Conservation (phyloP, 2,113 vertebrate species). For the Carassius gibelio region DNA sequence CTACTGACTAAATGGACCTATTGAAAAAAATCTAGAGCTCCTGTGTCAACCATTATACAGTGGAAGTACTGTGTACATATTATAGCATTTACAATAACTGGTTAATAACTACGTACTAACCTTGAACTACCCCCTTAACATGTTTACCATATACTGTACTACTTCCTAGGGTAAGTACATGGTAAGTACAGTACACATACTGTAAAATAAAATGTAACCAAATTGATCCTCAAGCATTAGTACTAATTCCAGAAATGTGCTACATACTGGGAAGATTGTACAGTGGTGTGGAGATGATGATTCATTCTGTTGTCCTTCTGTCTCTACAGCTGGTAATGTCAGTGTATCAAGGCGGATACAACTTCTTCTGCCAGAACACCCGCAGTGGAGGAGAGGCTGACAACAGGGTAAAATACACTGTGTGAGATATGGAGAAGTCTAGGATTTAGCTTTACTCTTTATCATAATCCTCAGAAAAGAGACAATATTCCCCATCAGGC, state of each 20-base stretch:
- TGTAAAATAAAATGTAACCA: too few relatives aligned
- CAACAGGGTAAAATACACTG: slow-evolving; percentile 81
- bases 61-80: too few relatives aligned
- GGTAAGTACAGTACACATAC: too few relatives aligned
- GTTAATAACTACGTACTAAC: too few relatives aligned
- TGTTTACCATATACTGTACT: too few relatives aligned
- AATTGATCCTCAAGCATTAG: too few relatives aligned
- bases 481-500: background rate
- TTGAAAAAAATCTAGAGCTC: too few relatives aligned
- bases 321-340: slow-evolving; percentile 81
- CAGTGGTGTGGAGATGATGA: background rate
- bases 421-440: background rate
- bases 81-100: too few relatives aligned
- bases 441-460: background rate
- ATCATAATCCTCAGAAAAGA: background rate
- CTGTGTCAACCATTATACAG: too few relatives aligned
- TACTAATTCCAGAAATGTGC: background rate
- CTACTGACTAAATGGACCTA: too few relatives aligned
- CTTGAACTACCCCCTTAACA: too few relatives aligned
- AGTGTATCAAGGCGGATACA: slow-evolving; percentile 86
- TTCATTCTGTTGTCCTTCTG: slow-evolving; percentile 27
- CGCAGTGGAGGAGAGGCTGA: slow-evolving; percentile 85
- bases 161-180: too few relatives aligned
- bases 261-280: background rate
- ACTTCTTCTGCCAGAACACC: slow-evolving; percentile 92